These are phyloP conservation scores for Sciaenops ocellatus DNA, from an alignment of 2,797 vertebrate species.

Conservation along the genomic window DNA sequence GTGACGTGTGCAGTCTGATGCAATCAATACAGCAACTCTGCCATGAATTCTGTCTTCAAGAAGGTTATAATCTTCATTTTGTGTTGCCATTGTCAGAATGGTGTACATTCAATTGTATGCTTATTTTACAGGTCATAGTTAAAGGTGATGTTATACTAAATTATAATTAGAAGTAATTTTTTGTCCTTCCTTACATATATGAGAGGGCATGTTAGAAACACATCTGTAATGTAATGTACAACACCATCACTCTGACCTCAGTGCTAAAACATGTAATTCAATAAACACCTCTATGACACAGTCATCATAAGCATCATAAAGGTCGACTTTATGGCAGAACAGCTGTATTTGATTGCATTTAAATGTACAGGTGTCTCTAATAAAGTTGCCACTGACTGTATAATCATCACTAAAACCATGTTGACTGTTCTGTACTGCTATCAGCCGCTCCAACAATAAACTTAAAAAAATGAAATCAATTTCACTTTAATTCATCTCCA, in stretches of 20 bases:
- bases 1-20: neutral
- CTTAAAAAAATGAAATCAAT: neutral
- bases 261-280: too few species aligned
- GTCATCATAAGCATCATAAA: neutral
- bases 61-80: neutral
- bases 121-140: neutral
- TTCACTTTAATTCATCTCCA: neutral
- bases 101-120: neutral
- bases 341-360: neutral
- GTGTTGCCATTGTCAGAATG: too few species aligned
- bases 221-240: neutral
- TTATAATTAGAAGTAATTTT: neutral
- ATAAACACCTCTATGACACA: neutral
- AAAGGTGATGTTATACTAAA: neutral
- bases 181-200: neutral
- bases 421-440: neutral
- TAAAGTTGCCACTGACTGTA: neutral
- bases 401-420: neutral
- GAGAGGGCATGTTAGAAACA: too few species aligned
- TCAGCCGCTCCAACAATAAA: constrained; percentile 1
- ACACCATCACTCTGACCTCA: neutral
- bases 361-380: neutral
- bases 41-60: neutral
- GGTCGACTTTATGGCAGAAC: neutral
- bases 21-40: constrained; percentile 1